phyloP scores from a whole-genome alignment of 2,797 vertebrate genomes.

The Nothura maculosa region DNA sequence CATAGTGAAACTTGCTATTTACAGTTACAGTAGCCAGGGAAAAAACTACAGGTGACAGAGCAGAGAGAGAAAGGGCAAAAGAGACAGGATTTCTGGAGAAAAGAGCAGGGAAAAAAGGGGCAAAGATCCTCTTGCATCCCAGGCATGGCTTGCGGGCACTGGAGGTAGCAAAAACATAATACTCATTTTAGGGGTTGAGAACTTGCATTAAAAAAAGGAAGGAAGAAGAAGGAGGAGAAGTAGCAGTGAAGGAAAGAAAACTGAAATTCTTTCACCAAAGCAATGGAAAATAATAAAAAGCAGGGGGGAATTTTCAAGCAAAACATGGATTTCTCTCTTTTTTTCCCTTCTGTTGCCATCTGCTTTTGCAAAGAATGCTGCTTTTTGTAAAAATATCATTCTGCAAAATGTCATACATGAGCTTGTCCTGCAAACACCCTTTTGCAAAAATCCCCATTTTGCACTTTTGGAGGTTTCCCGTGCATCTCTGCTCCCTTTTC shows the following conservation, averaged over 20 bases:
- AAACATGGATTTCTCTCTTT: fast-evolving
- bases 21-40: constrained; percentile 77
- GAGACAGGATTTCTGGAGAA: not conserved
- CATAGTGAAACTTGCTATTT: constrained; percentile 77
- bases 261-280: not conserved
- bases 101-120: not conserved
- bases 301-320: not conserved
- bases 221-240: not conserved
- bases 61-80: constrained; percentile 13
- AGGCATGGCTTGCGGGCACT: not conserved
- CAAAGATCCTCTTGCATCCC: not conserved
- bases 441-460: not conserved
- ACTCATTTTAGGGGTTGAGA: not conserved
- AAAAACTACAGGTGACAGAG: constrained; percentile 39
- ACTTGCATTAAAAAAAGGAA: not conserved
- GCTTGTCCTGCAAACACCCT: not conserved
- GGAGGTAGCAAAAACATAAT: not conserved
- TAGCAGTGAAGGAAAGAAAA: not conserved
- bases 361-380: too few species aligned
- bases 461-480: not conserved
- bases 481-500: not conserved
- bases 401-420: too few species aligned
- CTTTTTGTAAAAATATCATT: too few species aligned
- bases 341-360: not conserved
- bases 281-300: not conserved